Conservation (phyloP, 2,888 invertebrate species). For the Ophonus ardosiacus region DNA sequence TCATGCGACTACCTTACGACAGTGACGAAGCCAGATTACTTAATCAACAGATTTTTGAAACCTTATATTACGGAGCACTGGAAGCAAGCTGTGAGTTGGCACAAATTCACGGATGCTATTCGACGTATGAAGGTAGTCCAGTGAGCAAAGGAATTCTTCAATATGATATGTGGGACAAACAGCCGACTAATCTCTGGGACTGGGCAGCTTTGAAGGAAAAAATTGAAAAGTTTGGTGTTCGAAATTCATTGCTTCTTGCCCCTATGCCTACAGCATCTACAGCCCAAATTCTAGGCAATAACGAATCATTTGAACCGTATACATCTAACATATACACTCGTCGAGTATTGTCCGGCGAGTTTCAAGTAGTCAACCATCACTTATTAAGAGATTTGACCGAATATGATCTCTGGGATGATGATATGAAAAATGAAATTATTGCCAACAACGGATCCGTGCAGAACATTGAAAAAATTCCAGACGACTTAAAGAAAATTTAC, state of each 20-base stretch:
- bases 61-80: slow-evolving; percentile 97
- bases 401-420: slow-evolving; percentile 93
- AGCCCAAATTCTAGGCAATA: slow-evolving; percentile 99
- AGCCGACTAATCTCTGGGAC: slow-evolving; percentile 91
- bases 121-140: slow-evolving; percentile 94
- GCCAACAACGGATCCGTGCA: slow-evolving; percentile 95
- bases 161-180: slow-evolving; percentile 98
- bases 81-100: slow-evolving; percentile 98
- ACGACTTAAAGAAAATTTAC: slow-evolving; percentile 90
- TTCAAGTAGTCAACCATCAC: slow-evolving; percentile 97
- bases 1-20: slow-evolving; percentile 96
- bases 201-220: slow-evolving; percentile 90
- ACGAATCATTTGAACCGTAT: slow-evolving; percentile 98
- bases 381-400: slow-evolving; percentile 95
- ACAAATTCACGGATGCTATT: slow-evolving; percentile 89
- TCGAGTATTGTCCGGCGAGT: slow-evolving; percentile 96
- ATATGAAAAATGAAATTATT: slow-evolving; percentile 96
- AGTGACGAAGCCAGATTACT: slow-evolving; percentile 89
- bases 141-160: slow-evolving; percentile 97
- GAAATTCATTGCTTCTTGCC: slow-evolving; percentile 95
- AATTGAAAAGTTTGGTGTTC: slow-evolving; percentile 91
- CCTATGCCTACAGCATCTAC: slow-evolving; percentile 99
- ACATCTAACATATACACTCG: slow-evolving; percentile 98
- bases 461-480: slow-evolving; percentile 90
- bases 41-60: slow-evolving; percentile 98